Evolutionary conservation across 92 coral and sea anemone species (phyloP), one percentile per base, ranked within the genome.

Genomic region (Isaurus tuberculatus): DNA sequence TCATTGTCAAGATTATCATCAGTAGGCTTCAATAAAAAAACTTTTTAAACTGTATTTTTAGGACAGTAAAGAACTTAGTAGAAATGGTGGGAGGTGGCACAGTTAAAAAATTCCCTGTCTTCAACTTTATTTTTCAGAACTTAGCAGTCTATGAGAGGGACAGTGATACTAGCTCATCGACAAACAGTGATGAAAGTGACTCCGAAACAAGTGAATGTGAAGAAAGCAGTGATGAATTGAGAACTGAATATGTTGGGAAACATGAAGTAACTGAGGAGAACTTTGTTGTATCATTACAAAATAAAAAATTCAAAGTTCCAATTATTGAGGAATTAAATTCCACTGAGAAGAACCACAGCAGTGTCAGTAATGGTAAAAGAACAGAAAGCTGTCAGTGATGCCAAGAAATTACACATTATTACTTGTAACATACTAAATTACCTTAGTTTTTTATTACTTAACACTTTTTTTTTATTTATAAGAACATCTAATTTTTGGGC

Each of bases 251-350:
- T 58, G 55, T 84, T 17, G 80, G 75, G 37, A 80, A 37, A 85
- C 83, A 88, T 28, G 79, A 70, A 72, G 81, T 93, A 25, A 93
- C 98, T 32, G 95, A 93, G 30, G 90, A 89, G 8, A 93, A 93
- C 57, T 82, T 93, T 68, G 88, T 88, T n/a, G 84, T 91, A 28
- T 78, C 80, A 75, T 91, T n/a, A n/a, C n/a, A 79, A 69, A 26
- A 82, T 40, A 70, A 58, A 15, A 79, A 48, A 67, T 84, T 83
- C 13, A 86, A 87, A 71, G 90, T 75, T 81, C 98, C 98, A 19
- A 64, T 91, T 20, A 93, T 93, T 40, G 95, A 93, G 71, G 92
- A 86, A 65, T 43, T 93, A 58, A 20, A 74, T 8, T 48, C 6
- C 58, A 71, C 28, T 0, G 28, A 44, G 77, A 55, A 70, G 13